Conservation (phyloP, 1,140 invertebrate genomes). For the Nasonia giraulti region DNA sequence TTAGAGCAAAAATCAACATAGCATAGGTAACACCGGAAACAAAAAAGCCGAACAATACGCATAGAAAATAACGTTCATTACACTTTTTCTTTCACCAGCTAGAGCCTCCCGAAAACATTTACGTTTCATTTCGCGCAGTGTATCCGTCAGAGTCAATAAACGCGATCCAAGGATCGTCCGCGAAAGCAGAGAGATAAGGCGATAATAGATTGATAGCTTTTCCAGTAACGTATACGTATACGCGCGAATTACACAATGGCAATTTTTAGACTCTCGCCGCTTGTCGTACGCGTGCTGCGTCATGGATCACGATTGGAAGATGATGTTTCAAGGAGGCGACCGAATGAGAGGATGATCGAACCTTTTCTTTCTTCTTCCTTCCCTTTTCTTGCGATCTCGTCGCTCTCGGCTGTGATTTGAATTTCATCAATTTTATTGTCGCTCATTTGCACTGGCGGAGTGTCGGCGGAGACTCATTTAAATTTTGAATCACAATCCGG, state of each 20-base stretch:
- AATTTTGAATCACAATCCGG: neutral
- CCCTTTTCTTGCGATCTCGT: neutral
- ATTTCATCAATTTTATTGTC: neutral
- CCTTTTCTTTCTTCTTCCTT: neutral
- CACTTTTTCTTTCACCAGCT: neutral
- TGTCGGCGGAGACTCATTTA: neutral
- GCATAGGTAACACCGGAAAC: too few relatives aligned
- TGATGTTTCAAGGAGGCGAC: neutral
- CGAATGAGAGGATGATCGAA: neutral
- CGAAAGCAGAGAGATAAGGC: neutral
- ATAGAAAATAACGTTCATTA: too few relatives aligned
- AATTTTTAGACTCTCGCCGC: neutral
- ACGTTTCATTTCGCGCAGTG: neutral
- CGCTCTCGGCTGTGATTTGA: neutral
- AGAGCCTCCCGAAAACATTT: neutral
- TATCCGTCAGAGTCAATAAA: neutral
- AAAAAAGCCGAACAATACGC: too few relatives aligned
- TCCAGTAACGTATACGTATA: neutral
- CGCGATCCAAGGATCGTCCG: neutral
- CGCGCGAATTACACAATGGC: slow-evolving; percentile 3
- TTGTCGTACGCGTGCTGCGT: neutral
- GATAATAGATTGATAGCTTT: slow-evolving; percentile 28
- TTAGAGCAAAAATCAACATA: too few relatives aligned
- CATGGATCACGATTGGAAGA: neutral
- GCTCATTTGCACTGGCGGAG: neutral